phyloP scores from a whole-genome alignment of 2,113 vertebrate genomes.

The Circaetus cinerascens region DNA sequence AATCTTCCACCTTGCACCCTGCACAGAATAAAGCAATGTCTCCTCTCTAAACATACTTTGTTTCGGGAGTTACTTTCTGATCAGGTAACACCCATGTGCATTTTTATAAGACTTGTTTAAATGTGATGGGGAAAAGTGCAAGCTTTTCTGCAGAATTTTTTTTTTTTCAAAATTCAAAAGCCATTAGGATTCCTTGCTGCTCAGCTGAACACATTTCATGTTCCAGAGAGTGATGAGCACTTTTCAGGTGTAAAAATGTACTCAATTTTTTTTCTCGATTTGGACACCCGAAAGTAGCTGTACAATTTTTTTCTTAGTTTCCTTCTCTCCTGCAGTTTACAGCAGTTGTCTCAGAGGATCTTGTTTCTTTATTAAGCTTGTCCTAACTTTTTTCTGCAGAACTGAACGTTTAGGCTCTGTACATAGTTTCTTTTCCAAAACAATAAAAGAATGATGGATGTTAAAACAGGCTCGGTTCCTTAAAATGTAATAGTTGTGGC shows the following conservation, averaged over 20 bases:
- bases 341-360: not conserved
- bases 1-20: too few relatives aligned
- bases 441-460: not conserved
- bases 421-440: not conserved
- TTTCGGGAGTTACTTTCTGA: too few relatives aligned
- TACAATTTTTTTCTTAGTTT: not conserved
- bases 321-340: not conserved
- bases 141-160: not conserved
- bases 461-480: not conserved
- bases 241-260: not conserved
- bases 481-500: not conserved
- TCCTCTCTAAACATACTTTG: too few relatives aligned
- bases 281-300: not conserved
- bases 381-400: not conserved
- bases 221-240: not conserved
- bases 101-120: not conserved
- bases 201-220: not conserved
- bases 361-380: not conserved
- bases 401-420: not conserved
- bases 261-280: not conserved
- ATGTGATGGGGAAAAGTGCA: not conserved
- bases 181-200: not conserved
- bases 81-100: not conserved
- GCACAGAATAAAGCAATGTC: too few relatives aligned
- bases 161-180: not conserved